Evolutionary conservation across 2,797 vertebrate species (phyloP), one percentile per base, ranked within the genome.

Genomic region (Paedocypris micromegethes): DNA sequence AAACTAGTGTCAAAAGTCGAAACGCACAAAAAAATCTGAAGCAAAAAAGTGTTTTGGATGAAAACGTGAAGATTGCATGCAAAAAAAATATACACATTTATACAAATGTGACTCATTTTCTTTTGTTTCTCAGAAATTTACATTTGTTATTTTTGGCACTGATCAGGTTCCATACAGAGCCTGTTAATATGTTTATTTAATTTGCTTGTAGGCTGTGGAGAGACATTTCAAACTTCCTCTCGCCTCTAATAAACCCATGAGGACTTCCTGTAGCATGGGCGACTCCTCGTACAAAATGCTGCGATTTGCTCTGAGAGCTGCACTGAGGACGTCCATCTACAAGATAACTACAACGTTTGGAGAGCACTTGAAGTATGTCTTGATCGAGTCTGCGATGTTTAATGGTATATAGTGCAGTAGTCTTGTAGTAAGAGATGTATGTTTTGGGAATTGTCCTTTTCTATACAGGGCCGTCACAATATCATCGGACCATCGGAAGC

Each of bases 201-300:
- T 39, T 23, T 23, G 23, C 23, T 23, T 82, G 7, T 82, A 98
- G 97, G 95, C 93, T 0, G 93, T 97, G 2, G 97, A 99, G 76
- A 93, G 93, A 38, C 90, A 98, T 83, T 98, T 99, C 81, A 98
- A 98, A 78, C 90, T 99, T 80, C 96, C 97, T 64, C 93, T 98
- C 2, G 96, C 92, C 64, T 97, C 95, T 62, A 98, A 93, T 79
- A 98, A 96, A 63, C 91, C 95, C 0, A 74, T 87, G 39, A 88
- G 92, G 74, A 79, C 74, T 4, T 81, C 84, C 54, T 86, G 86
- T 76, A 90, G 86, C 78, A 84, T 97, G 80, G 90, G 89, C 76
- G 94, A 99, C 78, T 87, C 91, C 0, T 90, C 92, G 5, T 93
- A 93, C 77, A 98, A 94, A 84, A 96, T 93, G 0, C 89, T 98